phyloP scores from a whole-genome alignment of 2,888 invertebrate genomes.

The Epistrophella euchroma region DNA sequence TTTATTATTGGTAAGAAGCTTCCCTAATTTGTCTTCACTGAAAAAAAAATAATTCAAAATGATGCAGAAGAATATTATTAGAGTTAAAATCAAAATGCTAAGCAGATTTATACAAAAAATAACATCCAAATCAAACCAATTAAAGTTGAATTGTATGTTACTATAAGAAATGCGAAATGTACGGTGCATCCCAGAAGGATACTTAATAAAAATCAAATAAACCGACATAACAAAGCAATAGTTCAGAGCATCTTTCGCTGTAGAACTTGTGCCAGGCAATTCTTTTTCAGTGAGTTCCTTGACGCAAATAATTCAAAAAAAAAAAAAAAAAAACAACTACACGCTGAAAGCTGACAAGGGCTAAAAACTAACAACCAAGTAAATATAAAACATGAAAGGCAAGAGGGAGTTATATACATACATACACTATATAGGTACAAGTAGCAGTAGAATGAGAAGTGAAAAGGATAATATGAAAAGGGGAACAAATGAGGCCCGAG shows the following conservation, averaged over 20 bases:
- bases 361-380: conserved; percentile 47
- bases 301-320: conserved; percentile 44
- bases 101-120: neutral
- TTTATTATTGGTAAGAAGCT: too few relatives aligned
- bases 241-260: conserved; percentile 14
- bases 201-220: conserved; percentile 57
- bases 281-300: conserved; percentile 38
- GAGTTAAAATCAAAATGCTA: too few relatives aligned
- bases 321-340: conserved; percentile 35
- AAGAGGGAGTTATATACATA: conserved; percentile 26
- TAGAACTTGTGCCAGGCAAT: conserved; percentile 21
- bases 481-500: conserved; percentile 67
- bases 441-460: neutral
- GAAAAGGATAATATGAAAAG: conserved; percentile 30
- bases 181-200: conserved; percentile 43
- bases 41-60: too few relatives aligned
- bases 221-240: conserved; percentile 44
- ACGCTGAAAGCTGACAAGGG: conserved; percentile 43
- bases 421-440: neutral
- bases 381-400: conserved; percentile 49
- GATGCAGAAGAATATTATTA: too few relatives aligned
- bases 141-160: neutral
- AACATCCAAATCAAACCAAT: neutral
- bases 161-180: conserved; percentile 32
- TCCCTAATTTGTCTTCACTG: too few relatives aligned